Percentiles rank a stretch among this genome's conserved stretches.
These are phyloP conservation scores for Antheraea pernyi DNA, from an alignment of 1,140 invertebrate species.

Conservation along the genomic window DNA sequence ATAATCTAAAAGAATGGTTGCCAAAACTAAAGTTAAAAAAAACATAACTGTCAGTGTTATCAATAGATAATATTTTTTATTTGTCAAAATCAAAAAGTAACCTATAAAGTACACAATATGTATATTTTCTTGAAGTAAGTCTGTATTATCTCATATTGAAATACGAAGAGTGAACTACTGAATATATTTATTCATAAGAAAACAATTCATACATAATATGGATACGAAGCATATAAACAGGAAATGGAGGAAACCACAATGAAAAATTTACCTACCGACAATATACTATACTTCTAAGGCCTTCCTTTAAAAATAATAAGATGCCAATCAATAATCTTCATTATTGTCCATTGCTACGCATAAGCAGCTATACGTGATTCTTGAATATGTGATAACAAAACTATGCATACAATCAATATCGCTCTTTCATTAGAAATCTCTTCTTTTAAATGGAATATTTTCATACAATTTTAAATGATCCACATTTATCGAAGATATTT, in stretches of 20 bases:
- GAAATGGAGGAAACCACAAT: neutral
- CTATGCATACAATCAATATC: slow-evolving; percentile 16
- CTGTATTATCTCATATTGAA: too few relatives aligned
- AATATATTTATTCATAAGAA: too few relatives aligned
- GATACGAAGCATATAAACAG: neutral
- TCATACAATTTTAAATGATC: slow-evolving; percentile 32
- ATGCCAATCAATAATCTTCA: slow-evolving; percentile 6
- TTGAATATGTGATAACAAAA: slow-evolving; percentile 39
- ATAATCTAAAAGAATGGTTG: too few relatives aligned
- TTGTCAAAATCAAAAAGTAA: too few relatives aligned
- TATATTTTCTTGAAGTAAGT: too few relatives aligned
- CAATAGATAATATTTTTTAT: too few relatives aligned
- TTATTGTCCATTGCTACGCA: slow-evolving; percentile 31
- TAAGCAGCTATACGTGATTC: slow-evolving; percentile 32
- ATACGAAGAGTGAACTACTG: too few relatives aligned
- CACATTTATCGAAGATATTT: slow-evolving; percentile 28
- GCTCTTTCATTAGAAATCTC: slow-evolving; percentile 24
- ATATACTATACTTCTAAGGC: slow-evolving; percentile 10
- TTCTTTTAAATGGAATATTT: slow-evolving; percentile 39
- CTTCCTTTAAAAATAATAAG: neutral
- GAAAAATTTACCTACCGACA: neutral
- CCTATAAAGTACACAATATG: too few relatives aligned
- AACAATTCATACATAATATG: too few relatives aligned
- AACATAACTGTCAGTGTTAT: too few relatives aligned
- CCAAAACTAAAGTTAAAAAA: too few relatives aligned